phyloP scores from a whole-genome alignment of 2,888 invertebrate genomes.

The Meganola albula region DNA sequence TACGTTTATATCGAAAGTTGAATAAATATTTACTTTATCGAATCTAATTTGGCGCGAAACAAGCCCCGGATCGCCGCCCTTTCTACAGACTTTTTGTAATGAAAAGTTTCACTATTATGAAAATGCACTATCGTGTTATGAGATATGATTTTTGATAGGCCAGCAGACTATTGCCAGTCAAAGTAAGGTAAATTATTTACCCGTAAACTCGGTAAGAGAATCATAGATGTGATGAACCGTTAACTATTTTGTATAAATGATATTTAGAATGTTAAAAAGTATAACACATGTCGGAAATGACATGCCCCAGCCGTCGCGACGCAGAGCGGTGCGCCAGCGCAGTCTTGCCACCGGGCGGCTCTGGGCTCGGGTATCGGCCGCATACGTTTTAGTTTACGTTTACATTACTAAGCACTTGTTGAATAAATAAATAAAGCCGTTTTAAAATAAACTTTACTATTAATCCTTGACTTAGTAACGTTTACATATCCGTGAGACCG shows the following conservation, averaged over 20 bases:
- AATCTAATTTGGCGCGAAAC: conserved; percentile 73
- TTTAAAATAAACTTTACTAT: conserved; percentile 69
- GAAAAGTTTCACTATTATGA: conserved; percentile 8
- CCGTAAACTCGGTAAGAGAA: conserved; percentile 16
- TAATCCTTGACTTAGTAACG: conserved; percentile 65
- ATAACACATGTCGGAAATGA: conserved; percentile 42
- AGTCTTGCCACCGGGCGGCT: conserved; percentile 41
- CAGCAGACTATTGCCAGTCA: no score
- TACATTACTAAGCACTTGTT: conserved; percentile 72
- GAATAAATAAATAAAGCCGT: conserved; percentile 69
- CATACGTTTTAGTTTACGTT: conserved; percentile 57
- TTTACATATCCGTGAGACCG: conserved; percentile 62
- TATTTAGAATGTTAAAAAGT: conserved; percentile 38
- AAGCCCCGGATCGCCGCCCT: conserved; percentile 47
- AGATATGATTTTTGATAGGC: no score
- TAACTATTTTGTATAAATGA: conserved; percentile 29
- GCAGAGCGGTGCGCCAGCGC: conserved; percentile 24
- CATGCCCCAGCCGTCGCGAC: conserved; percentile 32
- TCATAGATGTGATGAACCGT: conserved; percentile 24
- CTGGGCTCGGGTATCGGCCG: conserved; percentile 43
- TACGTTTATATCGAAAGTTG: conserved; percentile 76
- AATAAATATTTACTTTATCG: conserved; percentile 75
- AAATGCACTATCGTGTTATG: no score
- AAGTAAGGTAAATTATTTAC: background rate
- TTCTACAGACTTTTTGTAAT: conserved; percentile 27